These are phyloP conservation scores for Pseudochaenichthys georgianus DNA, from an alignment of 2,797 vertebrate species.

Conservation along the genomic window DNA sequence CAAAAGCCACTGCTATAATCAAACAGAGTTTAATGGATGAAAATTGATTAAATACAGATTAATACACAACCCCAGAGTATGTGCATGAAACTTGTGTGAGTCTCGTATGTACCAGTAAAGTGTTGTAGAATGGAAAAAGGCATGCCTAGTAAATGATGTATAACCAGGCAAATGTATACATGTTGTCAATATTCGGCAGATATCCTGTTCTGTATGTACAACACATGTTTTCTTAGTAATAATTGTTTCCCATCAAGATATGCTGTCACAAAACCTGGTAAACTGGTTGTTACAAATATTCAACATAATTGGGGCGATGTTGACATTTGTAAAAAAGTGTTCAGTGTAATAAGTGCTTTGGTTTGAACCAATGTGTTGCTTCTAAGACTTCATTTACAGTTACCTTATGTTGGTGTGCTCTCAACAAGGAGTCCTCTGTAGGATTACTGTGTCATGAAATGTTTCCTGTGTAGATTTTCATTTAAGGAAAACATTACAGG, in stretches of 20 bases:
- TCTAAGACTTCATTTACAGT: constrained; percentile 23
- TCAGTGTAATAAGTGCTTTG: constrained; percentile 51
- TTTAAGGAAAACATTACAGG: constrained; percentile 7
- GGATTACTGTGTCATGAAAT: not conserved
- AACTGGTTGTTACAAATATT: not conserved
- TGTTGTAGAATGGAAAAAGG: constrained; percentile 45
- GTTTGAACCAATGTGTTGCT: constrained; percentile 41
- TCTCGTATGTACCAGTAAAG: constrained; percentile 29
- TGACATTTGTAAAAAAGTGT: constrained; percentile 18
- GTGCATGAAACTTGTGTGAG: constrained; percentile 36
- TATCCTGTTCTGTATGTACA: constrained; percentile 39
- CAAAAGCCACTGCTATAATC: constrained; percentile 58
- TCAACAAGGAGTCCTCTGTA: constrained; percentile 32
- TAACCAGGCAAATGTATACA: constrained; percentile 45
- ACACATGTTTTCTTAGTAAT: not conserved
- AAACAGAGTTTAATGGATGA: constrained; percentile 75
- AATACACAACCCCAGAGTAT: constrained; percentile 52
- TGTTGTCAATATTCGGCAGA: constrained; percentile 21
- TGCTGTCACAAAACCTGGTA: constrained; percentile 22
- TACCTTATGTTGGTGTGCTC: constrained; percentile 18
- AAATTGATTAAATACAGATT: constrained; percentile 67
- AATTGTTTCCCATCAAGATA: constrained; percentile 8
- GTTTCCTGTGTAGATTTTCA: constrained; percentile 15
- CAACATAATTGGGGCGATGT: not conserved
- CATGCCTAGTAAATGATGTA: constrained; percentile 53